phyloP scores from a whole-genome alignment of 2,888 invertebrate species.

The Agonum fuliginosum region DNA sequence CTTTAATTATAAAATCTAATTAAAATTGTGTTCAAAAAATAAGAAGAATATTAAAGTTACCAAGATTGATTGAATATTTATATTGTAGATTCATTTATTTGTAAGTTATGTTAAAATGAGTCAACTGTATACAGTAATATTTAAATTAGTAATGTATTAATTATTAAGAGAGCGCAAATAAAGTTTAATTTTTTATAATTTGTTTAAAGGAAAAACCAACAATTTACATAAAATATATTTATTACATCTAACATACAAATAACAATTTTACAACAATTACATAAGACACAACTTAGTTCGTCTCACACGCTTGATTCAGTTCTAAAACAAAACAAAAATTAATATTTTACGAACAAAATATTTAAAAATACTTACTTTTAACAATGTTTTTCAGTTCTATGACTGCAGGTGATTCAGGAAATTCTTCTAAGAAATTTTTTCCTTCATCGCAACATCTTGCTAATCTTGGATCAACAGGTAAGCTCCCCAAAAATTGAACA shows the following conservation, averaged over 20 bases:
- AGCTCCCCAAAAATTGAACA: constrained; percentile 84
- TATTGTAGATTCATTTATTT: constrained; percentile 10
- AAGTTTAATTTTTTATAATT: neutral
- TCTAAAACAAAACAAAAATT: too few species aligned
- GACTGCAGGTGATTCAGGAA: constrained; percentile 78
- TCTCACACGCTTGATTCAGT: too few species aligned
- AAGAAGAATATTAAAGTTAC: constrained; percentile 11
- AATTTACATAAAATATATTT: neutral
- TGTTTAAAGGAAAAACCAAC: neutral
- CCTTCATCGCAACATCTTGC: constrained; percentile 89
- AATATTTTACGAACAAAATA: too few species aligned
- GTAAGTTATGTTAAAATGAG: neutral
- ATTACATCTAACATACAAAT: too few species aligned
- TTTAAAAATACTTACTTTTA: constrained; percentile 16
- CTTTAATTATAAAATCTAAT: neutral
- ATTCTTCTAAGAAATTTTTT: constrained; percentile 77
- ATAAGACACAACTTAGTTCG: too few species aligned
- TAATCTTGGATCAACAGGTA: constrained; percentile 91
- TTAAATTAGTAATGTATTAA: neutral
- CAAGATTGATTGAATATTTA: neutral
- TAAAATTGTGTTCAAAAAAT: constrained; percentile 6
- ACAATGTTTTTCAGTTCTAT: constrained; percentile 74
- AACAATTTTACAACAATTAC: too few species aligned
- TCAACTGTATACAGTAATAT: neutral
- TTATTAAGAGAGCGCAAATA: neutral